Evolutionary conservation across 2,888 invertebrate species (phyloP).

Genomic region (Drosophila algonquin): DNA sequence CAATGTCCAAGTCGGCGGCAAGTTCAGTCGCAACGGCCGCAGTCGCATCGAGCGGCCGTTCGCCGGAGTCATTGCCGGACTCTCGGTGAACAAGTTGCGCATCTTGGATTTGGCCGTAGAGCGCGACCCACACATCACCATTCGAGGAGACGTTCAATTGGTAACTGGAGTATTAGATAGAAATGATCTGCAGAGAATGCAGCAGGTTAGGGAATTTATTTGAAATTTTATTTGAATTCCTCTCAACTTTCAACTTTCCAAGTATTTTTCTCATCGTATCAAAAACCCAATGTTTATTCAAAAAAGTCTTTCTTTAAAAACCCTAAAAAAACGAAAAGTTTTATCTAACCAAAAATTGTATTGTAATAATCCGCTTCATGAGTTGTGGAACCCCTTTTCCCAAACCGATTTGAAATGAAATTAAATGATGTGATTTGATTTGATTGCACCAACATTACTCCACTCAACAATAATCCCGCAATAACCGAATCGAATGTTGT

Average conservation of each 20-base stretch:
- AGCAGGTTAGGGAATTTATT: conserved; percentile 88
- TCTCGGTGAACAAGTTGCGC: conserved; percentile 93
- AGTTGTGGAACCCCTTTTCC: conserved; percentile 68
- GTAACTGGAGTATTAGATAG: conserved; percentile 90
- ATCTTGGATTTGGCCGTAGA: conserved; percentile 94
- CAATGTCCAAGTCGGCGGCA: conserved; percentile 94
- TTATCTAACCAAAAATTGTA: conserved; percentile 49
- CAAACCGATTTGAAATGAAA: conserved; percentile 48
- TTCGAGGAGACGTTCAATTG: conserved; percentile 93
- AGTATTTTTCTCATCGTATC: conserved; percentile 83
- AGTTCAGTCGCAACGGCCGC: conserved; percentile 85
- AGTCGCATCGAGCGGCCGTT: conserved; percentile 91
- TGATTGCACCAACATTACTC: conserved; percentile 4
- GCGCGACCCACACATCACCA: conserved; percentile 90
- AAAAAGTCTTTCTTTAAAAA: conserved; percentile 74
- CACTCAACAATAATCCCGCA: neutral
- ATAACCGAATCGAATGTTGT: conserved; percentile 40
- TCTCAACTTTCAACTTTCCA: conserved; percentile 82
- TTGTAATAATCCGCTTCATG: conserved; percentile 62
- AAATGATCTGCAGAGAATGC: conserved; percentile 93
- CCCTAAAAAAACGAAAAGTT: conserved; percentile 13
- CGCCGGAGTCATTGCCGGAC: conserved; percentile 94
- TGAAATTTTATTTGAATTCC: conserved; percentile 83
- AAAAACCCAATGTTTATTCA: conserved; percentile 67
- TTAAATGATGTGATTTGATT: conserved; percentile 38